Conservation (phyloP, 1,140 invertebrate genomes). For the Dendrolimus punctatus region DNA sequence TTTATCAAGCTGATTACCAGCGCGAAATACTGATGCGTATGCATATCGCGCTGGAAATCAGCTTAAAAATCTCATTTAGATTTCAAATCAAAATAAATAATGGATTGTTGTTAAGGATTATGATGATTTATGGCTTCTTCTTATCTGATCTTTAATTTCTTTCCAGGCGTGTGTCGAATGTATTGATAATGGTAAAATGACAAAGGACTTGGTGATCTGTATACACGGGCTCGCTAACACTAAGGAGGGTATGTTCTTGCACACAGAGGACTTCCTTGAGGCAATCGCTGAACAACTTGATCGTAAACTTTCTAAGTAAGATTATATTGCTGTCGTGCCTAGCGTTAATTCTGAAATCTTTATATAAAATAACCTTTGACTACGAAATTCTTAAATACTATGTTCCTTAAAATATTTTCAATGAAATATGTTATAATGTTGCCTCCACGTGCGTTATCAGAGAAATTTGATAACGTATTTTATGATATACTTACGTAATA, state of each 20-base stretch:
- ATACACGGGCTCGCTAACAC: conserved; percentile 87
- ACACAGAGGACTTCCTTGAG: conserved; percentile 90
- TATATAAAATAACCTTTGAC: too few species aligned
- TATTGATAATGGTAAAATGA: conserved; percentile 91
- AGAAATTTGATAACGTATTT: too few species aligned
- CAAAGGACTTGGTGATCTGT: conserved; percentile 92
- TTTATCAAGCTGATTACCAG: too few species aligned
- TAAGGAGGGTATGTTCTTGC: conserved; percentile 84
- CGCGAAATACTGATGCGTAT: too few species aligned
- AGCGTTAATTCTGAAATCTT: too few species aligned
- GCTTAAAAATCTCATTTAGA: background rate
- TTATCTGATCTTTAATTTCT: conserved; percentile 4
- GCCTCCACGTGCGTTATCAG: too few species aligned
- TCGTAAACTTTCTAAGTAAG: conserved; percentile 59
- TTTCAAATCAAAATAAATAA: background rate
- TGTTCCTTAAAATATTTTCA: too few species aligned
- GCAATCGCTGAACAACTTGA: conserved; percentile 86
- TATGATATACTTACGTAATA: too few species aligned
- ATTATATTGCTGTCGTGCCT: conserved; percentile 2
- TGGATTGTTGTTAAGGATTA: background rate
- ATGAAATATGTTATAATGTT: too few species aligned
- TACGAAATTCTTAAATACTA: too few species aligned
- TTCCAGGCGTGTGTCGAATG: conserved; percentile 85
- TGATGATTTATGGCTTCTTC: background rate
- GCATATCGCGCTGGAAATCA: background rate